phyloP scores from a whole-genome alignment of 2,113 vertebrate species.

The Corythoichthys intestinalis region DNA sequence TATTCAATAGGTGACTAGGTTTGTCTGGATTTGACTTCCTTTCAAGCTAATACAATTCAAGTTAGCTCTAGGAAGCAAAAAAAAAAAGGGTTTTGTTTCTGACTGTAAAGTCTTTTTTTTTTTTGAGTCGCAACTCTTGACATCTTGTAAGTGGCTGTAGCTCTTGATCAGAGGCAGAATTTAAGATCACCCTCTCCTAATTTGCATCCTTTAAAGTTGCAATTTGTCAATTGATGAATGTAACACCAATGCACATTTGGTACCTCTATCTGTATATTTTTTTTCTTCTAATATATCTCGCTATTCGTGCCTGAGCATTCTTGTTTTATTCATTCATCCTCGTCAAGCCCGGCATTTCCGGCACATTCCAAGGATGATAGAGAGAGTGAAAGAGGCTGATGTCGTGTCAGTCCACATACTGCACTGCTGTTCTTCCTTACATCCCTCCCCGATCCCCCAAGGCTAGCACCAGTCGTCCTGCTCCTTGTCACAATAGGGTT shows the following conservation, averaged over 20 bases:
- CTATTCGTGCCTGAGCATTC: constrained; percentile 34
- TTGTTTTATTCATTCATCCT: constrained; percentile 34
- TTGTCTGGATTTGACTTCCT: constrained; percentile 61
- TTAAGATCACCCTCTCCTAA: constrained; percentile 45
- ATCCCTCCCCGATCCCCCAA: constrained; percentile 56
- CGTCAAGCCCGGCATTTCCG: constrained; percentile 18
- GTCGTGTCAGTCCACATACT: not conserved
- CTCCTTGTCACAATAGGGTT: constrained; percentile 86
- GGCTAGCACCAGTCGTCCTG: constrained; percentile 94
- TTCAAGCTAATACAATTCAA: constrained; percentile 59
- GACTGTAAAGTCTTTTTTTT: constrained; percentile 41
- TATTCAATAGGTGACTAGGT: constrained; percentile 70
- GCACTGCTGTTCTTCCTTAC: constrained; percentile 14
- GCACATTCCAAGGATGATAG: constrained; percentile 50
- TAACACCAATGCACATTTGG: constrained; percentile 33
- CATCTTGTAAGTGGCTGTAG: constrained; percentile 69
- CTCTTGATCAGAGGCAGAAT: constrained; percentile 61
- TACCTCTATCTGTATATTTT: constrained; percentile 15
- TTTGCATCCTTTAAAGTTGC: constrained; percentile 38
- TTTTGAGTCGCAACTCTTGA: constrained; percentile 65
- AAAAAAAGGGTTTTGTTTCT: constrained; percentile 55
- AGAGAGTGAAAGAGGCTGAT: constrained; percentile 39
- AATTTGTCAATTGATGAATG: constrained; percentile 49
- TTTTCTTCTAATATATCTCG: constrained; percentile 6
- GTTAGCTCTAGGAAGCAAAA: constrained; percentile 58